A percentile compares a stretch with the other conserved stretches of the same genome.
phyloP scores from a whole-genome alignment of 2,888 invertebrate genomes.

The Iselma pallidipennis region DNA sequence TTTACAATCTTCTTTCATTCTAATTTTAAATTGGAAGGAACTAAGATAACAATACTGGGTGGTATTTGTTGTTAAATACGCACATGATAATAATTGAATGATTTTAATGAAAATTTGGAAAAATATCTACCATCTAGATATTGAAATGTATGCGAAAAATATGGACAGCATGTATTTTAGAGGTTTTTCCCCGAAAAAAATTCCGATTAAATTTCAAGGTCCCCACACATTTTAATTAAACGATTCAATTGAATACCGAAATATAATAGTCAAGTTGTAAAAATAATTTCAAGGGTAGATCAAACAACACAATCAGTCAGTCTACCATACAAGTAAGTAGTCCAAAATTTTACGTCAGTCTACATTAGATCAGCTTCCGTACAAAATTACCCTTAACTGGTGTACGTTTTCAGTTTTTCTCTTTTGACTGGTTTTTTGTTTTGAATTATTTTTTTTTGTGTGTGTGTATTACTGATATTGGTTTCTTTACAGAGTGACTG shows the following conservation, averaged over 20 bases:
- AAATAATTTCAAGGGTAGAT: conserved; percentile 35
- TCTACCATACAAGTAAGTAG: conserved; percentile 16
- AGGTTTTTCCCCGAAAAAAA: neutral
- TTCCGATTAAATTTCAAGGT: neutral
- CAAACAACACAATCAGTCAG: neutral
- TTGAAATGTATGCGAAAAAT: no score
- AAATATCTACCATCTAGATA: no score
- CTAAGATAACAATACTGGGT: neutral
- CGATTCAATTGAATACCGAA: neutral
- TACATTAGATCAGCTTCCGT: conserved; percentile 36
- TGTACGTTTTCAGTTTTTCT: conserved; percentile 29
- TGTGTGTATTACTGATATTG: neutral
- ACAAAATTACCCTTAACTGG: conserved; percentile 33
- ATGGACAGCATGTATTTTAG: no score
- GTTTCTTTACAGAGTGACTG: neutral
- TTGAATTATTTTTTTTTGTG: neutral
- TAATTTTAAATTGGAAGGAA: neutral
- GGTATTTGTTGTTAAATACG: neutral
- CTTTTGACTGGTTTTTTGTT: conserved; percentile 11
- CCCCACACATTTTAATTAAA: neutral
- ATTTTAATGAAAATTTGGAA: no score
- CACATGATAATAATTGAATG: no score
- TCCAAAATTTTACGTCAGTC: conserved; percentile 39
- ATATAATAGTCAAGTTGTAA: conserved; percentile 25
- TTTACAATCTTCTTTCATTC: neutral